Evolutionary conservation across 2,888 invertebrate genomes (phyloP).

Genomic region (Alcis repandata): DNA sequence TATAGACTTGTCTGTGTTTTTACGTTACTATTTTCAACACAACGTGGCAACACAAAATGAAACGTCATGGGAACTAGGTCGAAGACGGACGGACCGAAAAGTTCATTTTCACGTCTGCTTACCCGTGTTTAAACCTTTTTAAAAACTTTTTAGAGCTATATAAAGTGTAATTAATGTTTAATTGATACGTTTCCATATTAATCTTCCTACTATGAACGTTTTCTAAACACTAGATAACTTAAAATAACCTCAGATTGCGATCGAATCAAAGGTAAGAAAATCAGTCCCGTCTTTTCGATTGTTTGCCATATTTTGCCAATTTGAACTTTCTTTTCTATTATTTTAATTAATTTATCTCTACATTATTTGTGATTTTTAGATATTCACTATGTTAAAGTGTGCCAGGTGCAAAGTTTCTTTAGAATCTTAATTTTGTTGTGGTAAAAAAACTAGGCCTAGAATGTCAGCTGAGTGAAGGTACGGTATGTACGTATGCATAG

Average conservation of each 20-base stretch:
- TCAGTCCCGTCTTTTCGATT: conserved; percentile 64
- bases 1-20: too few relatives aligned
- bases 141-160: conserved; percentile 54
- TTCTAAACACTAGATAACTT: conserved; percentile 55
- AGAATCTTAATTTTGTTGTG: conserved; percentile 51
- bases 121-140: conserved; percentile 56
- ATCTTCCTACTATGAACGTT: conserved; percentile 62
- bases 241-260: conserved; percentile 63
- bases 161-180: conserved; percentile 54
- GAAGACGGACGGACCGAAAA: conserved; percentile 59
- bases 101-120: conserved; percentile 58
- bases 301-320: conserved; percentile 83
- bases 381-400: conserved; percentile 44
- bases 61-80: conserved; percentile 64
- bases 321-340: conserved; percentile 70
- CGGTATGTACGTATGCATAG: conserved; percentile 47
- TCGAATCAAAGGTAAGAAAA: conserved; percentile 71
- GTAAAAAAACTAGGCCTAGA: conserved; percentile 61
- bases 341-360: conserved; percentile 52
- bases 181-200: conserved; percentile 52
- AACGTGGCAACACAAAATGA: conserved; percentile 12
- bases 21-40: background rate
- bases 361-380: conserved; percentile 49
- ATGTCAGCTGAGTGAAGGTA: conserved; percentile 63
- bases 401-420: conserved; percentile 32